Base-by-base conservation (phyloP, 2,797 vertebrate genomes). In the Cryptoprocta ferox region DNA sequence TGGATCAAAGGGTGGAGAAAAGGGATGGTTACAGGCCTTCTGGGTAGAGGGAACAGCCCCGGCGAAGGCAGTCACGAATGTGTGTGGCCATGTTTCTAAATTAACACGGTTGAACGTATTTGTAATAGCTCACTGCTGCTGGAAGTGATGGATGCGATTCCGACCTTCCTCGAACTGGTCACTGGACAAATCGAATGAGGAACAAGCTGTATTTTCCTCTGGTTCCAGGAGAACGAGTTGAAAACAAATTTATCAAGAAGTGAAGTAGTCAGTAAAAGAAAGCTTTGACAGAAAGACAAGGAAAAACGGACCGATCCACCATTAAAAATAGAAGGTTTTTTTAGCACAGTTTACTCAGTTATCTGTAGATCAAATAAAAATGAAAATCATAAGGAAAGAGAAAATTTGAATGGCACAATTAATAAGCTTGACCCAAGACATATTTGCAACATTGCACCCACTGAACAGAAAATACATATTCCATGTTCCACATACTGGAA, bases 191-290 rank as follows among this genome's bases (percentile, higher is more conserved):
- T 11, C 59, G 19, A 79, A 71, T 26, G 35, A 81, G 21, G 66
- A 80, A 30, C 6, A 39, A 61, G 19, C 19, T 6, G 15, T 4
- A 6, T n/a, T 87, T 83, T 28, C 88, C 86, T 79, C 65, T 16
- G 12, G 21, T 63, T 75, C 81, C 13, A n/a, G 89, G 53, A 85
- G 65, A 85, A 79, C 4, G 18, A 5, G 50, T 35, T 24, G 56
- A 87, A 92, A 83, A 81, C 50, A 85, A 59, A 90, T 71, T 37
- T 59, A 83, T 85, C 75, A 71, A 35, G 56, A 50, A 63, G 42
- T 35, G 26, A 89, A 48, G 37, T 12, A 35, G 70, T 73, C 89
- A 61, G 15, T 35, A 18, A 50, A 80, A 48, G 75, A 56, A 30
- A 42, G 56, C 61, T 42, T 15, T 61, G 42, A 68, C 21, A 50